Evolutionary conservation across 1,140 invertebrate species (phyloP).

Genomic region (Drosophila fuyamai): DNA sequence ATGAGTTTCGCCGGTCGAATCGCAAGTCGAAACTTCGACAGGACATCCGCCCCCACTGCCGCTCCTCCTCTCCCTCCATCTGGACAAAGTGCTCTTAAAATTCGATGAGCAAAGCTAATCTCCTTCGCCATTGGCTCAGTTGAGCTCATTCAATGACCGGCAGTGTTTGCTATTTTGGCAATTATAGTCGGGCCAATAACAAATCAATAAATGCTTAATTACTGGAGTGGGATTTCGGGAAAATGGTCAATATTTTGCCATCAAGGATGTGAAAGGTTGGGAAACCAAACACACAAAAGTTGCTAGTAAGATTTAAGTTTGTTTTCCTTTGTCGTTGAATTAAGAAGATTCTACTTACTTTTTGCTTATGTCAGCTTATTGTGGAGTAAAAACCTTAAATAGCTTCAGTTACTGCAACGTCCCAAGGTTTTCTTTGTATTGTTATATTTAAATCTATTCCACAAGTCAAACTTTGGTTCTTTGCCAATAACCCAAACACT

Average conservation of each 20-base stretch:
- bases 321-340: not conserved
- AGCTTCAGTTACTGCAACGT: not conserved
- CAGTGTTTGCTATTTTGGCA: slow-evolving; percentile 55
- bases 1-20: slow-evolving; percentile 13
- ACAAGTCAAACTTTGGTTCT: not conserved
- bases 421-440: no score
- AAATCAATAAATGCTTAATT: slow-evolving; percentile 72
- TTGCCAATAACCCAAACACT: not conserved
- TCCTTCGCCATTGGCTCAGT: slow-evolving; percentile 30
- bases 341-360: not conserved
- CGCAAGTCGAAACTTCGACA: slow-evolving; percentile 11
- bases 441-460: no score
- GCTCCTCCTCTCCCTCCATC: slow-evolving; percentile 22
- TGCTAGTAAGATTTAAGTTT: no score
- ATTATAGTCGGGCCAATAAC: slow-evolving; percentile 62
- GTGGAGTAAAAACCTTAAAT: not conserved
- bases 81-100: slow-evolving; percentile 66
- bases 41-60: slow-evolving; percentile 27
- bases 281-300: slow-evolving; percentile 3
- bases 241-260: slow-evolving; percentile 8
- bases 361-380: no score
- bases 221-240: slow-evolving; percentile 35
- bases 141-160: slow-evolving; percentile 34
- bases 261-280: not conserved
- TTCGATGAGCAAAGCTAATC: slow-evolving; percentile 72